Evolutionary conservation across 2,888 invertebrate species (phyloP), one percentile per base, ranked within the genome.

Genomic region (Cataglyphis cursor): DNA sequence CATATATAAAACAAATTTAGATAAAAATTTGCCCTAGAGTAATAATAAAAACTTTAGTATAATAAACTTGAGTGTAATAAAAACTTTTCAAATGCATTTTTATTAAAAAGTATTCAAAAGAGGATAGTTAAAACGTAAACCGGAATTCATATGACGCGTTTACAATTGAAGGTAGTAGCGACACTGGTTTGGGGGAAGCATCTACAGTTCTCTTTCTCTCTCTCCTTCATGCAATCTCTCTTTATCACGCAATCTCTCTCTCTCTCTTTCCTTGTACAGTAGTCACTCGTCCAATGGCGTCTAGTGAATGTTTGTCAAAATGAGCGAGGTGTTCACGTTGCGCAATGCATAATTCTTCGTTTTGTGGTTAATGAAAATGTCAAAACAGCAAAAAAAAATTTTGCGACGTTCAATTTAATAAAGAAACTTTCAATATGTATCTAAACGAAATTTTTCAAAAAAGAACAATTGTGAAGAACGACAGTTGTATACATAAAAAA

Each of bases 281-380:
- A 51, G 51, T 51, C 51, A 51, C n/a, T 51, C 48, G 48, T 48
- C 51, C n/a, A 51, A 51, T 51, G 51, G 51, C 51, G 51, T 51
- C 8, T 51, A 51, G 51, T n/a, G n/a, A 51, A 18, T 18, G n/a
- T 51, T 51, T 51, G n/a, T 51, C n/a, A 51, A 51, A 51, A 48
- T 48, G 48, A 51, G 2, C n/a, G 51, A n/a, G 51, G 51, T 48
- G 18, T 51, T 51, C n/a, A n/a, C n/a, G n/a, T 51, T 51, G 51
- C 51, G 51, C 51, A 51, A 51, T n/a, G 51, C 8, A 51, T 51
- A 48, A 51, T 51, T 51, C n/a, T 51, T 51, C 51, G 51, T 8
- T 51, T n/a, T 51, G 8, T n/a, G n/a, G 2, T 51, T 48, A 48
- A 48, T 48, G 48, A 48, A 18, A 48, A 18, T 18, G 12, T 44